phyloP scores from a whole-genome alignment of 2,113 vertebrate genomes.

The Ptychochromis oligacanthus region DNA sequence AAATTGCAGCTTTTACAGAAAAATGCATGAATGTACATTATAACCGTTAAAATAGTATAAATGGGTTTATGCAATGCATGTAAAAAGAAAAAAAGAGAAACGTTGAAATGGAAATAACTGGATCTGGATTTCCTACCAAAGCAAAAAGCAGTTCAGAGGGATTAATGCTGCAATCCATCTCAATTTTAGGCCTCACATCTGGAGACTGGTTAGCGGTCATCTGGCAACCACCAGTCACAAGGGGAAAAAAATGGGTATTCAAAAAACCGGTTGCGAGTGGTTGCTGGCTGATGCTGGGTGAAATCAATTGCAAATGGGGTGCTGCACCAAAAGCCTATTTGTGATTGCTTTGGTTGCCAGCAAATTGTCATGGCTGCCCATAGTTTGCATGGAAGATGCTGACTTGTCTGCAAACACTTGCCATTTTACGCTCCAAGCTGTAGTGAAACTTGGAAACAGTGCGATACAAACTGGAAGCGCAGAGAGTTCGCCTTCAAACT shows the following conservation, averaged over 20 bases:
- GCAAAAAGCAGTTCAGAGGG: not conserved
- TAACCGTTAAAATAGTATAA: not conserved
- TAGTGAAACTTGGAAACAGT: no score
- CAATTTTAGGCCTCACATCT: not conserved
- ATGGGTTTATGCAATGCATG: not conserved
- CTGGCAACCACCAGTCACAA: not conserved
- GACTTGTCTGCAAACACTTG: no score
- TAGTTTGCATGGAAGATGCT: no score
- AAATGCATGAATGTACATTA: not conserved
- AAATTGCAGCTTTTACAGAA: not conserved
- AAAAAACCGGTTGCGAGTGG: not conserved
- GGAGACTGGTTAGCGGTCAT: not conserved
- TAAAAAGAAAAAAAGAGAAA: not conserved
- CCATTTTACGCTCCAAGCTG: no score
- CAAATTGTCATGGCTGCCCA: not conserved
- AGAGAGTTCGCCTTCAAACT: no score
- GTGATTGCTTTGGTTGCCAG: not conserved
- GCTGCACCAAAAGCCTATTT: not conserved
- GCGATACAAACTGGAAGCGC: no score
- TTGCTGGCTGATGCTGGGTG: not conserved
- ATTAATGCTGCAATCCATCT: not conserved
- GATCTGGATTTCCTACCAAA: not conserved
- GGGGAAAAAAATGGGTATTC: not conserved
- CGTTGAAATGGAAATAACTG: not conserved
- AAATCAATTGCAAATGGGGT: not conserved